Evolutionary conservation across 2,888 invertebrate genomes (phyloP), one percentile per base, ranked within the genome.

Genomic region (Drosophila diplacantha): DNA sequence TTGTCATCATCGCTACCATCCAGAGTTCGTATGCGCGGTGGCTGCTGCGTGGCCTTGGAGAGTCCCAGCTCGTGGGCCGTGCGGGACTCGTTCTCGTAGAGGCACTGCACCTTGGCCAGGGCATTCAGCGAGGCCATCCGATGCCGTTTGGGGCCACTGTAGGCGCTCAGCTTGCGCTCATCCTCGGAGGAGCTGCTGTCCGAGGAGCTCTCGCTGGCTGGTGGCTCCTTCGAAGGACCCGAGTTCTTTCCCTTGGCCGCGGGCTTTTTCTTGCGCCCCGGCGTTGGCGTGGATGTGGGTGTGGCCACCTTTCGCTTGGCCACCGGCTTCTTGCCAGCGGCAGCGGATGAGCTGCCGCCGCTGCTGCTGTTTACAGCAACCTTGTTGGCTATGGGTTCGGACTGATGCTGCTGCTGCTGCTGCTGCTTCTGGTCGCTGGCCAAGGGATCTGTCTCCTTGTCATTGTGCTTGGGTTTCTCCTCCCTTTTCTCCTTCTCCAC

Each of bases 81-180:
- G 50, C 93, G 90, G 51, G 93, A 93, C 89, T 96, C 96, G 85
- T 96, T 96, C 88, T 96, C 96, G 84, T 96, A 96, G 24, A 96
- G 90, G 84, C 96, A 96, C 86, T 96, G 96, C 3, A 96, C 96
- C 90, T 96, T 96, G 26, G 96, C 96, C 74, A 94, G 87, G 1
- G 96, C 96, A 85, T 96, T 96, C 31, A 96, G 88, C 3, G 96
- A 96, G 35, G 96, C 96, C 88, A 96, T 95, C 71, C 96, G 91
- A 85, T 95, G 94, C 43, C 93, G 91, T 87, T 95, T 95, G 24
- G 95, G 94, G 0, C 94, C 94, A 8, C 47, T 66, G 47, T 86
- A 87, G 16, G 81, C 82, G 47, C 85, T 87, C 9, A 87, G 63
- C 56, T 86, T 86, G 47, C 86, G 85, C 51, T 86, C 87, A 43